These are phyloP conservation scores for Tachyglossus aculeatus DNA, from an alignment of 2,797 vertebrate species.

Conservation along the genomic window DNA sequence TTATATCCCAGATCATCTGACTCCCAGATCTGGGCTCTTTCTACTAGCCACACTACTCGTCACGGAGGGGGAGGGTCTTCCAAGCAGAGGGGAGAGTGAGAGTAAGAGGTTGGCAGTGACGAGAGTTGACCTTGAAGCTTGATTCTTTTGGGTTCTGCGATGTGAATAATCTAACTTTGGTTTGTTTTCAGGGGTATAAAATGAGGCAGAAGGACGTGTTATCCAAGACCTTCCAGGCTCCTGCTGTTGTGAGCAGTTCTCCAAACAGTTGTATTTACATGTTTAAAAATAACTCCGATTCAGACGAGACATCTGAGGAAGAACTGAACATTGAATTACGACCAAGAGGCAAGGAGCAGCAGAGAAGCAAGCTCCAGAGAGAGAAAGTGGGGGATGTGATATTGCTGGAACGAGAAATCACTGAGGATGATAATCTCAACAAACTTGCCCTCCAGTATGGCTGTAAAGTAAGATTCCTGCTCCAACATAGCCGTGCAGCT, in stretches of 20 bases:
- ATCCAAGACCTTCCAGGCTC: slow-evolving; percentile 84
- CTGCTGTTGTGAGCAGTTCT: slow-evolving; percentile 81
- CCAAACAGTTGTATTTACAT: slow-evolving; percentile 84
- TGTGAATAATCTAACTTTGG: too few relatives aligned
- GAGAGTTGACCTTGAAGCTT: too few relatives aligned
- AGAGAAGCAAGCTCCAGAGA: slow-evolving; percentile 11
- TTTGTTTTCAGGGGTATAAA: slow-evolving; percentile 58
- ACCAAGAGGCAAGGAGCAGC: slow-evolving; percentile 68
- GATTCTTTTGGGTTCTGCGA: too few relatives aligned
- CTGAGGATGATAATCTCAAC: slow-evolving; percentile 86
- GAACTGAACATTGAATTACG: slow-evolving; percentile 78
- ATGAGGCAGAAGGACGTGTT: slow-evolving; percentile 82
- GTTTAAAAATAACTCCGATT: slow-evolving; percentile 77
- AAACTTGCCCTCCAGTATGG: slow-evolving; percentile 93
- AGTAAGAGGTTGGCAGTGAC: too few relatives aligned
- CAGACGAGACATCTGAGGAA: slow-evolving; percentile 75
- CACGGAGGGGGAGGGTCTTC: too few relatives aligned
- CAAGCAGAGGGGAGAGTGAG: too few relatives aligned
- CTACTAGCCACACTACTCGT: too few relatives aligned
- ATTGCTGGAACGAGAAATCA: slow-evolving; percentile 83
- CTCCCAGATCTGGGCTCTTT: too few relatives aligned
- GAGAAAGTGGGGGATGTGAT: slow-evolving; percentile 67
- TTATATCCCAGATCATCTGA: too few relatives aligned
- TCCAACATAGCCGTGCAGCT: background rate
- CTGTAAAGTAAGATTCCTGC: slow-evolving; percentile 83